phyloP scores from a whole-genome alignment of 2,113 vertebrate species.

The Solea solea region DNA sequence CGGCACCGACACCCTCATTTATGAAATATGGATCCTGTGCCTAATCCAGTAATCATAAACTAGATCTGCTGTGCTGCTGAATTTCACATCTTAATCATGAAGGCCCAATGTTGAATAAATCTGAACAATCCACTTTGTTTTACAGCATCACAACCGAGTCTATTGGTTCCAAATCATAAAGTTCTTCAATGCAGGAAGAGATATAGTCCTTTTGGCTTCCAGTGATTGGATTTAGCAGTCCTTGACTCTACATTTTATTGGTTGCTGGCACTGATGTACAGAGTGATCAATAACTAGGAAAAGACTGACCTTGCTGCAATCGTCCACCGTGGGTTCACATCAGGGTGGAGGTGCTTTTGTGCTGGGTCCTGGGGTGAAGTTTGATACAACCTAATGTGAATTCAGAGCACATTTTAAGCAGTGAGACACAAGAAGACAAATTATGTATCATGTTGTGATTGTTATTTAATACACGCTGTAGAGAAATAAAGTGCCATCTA shows the following conservation, averaged over 20 bases:
- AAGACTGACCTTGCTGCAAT: constrained; percentile 70
- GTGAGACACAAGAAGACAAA: background rate
- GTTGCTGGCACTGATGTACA: constrained; percentile 56
- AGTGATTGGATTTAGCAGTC: constrained; percentile 70
- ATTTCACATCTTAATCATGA: constrained; percentile 49
- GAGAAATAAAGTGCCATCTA: background rate
- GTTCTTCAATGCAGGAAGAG: constrained; percentile 50
- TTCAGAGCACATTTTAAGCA: constrained; percentile 17
- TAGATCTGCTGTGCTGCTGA: constrained; percentile 39
- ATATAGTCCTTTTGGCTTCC: constrained; percentile 60
- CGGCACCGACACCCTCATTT: constrained; percentile 1
- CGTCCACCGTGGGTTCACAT: constrained; percentile 22
- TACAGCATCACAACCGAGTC: constrained; percentile 59
- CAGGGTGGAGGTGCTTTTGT: constrained; percentile 25
- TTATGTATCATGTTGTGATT: background rate
- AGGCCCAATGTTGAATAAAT: constrained; percentile 52
- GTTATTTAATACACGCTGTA: background rate
- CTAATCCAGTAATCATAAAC: constrained; percentile 47
- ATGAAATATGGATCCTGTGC: constrained; percentile 39
- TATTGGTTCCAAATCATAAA: constrained; percentile 81
- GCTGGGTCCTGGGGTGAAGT: constrained; percentile 34
- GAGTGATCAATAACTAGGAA: constrained; percentile 65
- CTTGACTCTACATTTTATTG: constrained; percentile 71
- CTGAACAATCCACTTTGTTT: constrained; percentile 65
- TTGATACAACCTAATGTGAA: constrained; percentile 37